These are phyloP conservation scores for Tympanoctomys barrerae DNA, from an alignment of 2,797 vertebrate species.

Conservation along the genomic window DNA sequence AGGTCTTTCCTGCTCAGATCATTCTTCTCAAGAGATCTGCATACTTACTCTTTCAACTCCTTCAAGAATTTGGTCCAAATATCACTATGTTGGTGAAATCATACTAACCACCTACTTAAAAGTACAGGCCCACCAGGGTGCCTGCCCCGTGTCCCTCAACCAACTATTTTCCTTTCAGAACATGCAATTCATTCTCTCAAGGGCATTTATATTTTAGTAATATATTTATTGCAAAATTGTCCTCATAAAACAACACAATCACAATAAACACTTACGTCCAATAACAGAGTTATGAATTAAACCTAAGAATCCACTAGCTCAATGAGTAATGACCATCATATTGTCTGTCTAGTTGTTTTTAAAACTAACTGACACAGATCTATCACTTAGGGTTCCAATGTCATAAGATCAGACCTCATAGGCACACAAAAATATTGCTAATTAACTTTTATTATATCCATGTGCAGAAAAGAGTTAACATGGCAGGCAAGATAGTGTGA, in stretches of 20 bases:
- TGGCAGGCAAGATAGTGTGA: background rate
- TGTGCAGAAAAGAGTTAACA: background rate
- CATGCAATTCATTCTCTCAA: background rate
- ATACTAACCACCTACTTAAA: background rate
- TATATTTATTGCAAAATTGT: constrained; percentile 3
- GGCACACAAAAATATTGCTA: constrained; percentile 3
- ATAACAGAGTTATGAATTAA: background rate
- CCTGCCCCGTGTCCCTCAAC: background rate
- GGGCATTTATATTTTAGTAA: background rate
- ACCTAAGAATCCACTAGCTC: background rate
- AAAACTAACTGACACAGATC: background rate
- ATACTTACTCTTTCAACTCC: background rate
- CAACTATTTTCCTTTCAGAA: background rate
- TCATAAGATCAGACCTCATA: background rate
- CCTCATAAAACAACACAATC: background rate
- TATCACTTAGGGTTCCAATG: background rate
- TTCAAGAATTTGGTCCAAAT: constrained; percentile 13
- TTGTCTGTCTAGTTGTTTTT: background rate
- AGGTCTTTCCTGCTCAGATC: background rate
- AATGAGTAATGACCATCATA: background rate
- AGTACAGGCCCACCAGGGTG: background rate
- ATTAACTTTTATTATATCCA: background rate
- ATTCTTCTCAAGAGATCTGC: background rate
- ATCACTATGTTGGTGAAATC: background rate
- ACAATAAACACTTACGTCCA: background rate